Evolutionary conservation across 1,140 invertebrate species (phyloP).

Genomic region (Lasioglossum albipes): DNA sequence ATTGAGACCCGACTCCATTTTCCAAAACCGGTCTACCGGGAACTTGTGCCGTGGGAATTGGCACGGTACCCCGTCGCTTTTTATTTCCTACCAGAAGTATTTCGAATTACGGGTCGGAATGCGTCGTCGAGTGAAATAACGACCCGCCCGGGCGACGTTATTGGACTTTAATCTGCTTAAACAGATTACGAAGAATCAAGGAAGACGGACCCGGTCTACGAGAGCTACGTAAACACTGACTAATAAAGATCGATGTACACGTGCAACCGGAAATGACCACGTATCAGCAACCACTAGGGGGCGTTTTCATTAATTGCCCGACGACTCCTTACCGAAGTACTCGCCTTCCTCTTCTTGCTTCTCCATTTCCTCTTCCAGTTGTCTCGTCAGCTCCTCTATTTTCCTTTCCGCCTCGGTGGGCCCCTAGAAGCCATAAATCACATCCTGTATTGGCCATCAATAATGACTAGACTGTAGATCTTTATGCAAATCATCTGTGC

Average conservation of each 20-base stretch:
- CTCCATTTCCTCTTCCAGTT: conserved; percentile 97
- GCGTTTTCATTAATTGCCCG: background rate
- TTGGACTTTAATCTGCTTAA: background rate
- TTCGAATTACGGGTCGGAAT: conserved; percentile 40
- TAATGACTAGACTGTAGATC: conserved; percentile 4
- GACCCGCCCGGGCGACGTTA: background rate
- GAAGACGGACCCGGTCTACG: background rate
- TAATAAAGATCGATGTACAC: background rate
- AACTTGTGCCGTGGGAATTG: conserved; percentile 58
- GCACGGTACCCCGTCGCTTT: conserved; percentile 40
- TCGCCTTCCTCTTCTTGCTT: conserved; percentile 95
- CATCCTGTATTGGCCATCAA: conserved; percentile 17
- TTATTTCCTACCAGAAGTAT: conserved; percentile 46
- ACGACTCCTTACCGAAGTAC: conserved; percentile 91
- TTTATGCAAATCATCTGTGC: too few relatives aligned
- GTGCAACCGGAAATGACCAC: background rate
- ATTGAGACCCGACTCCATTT: conserved; percentile 62
- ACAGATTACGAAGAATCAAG: background rate
- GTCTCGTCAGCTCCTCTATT: conserved; percentile 93
- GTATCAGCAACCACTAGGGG: too few relatives aligned
- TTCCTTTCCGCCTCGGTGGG: conserved; percentile 94
- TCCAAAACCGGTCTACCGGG: conserved; percentile 58
- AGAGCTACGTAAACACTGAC: background rate
- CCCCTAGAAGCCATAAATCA: conserved; percentile 80
- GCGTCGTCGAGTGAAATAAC: conserved; percentile 14